Evolutionary conservation across 1,140 invertebrate species (phyloP).

Genomic region (Drosophila subpulchrella): DNA sequence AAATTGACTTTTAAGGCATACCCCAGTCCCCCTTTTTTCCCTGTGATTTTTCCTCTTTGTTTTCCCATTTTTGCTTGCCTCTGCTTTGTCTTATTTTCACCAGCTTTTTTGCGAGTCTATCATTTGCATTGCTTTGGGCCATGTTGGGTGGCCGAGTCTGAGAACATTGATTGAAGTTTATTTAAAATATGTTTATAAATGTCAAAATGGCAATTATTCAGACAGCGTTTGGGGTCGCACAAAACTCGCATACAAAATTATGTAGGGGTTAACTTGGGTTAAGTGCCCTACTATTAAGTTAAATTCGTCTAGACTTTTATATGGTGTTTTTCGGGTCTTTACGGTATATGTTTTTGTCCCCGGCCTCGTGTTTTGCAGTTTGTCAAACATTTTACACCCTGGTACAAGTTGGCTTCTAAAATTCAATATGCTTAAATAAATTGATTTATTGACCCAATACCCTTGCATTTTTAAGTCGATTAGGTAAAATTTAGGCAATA

Average conservation of each 20-base stretch:
- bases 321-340: conserved; percentile 1
- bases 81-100: conserved; percentile 33
- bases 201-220: conserved; percentile 76
- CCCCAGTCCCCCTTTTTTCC: conserved; percentile 4
- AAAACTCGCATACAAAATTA: background rate
- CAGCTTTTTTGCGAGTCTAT: conserved; percentile 49
- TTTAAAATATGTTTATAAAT: conserved; percentile 78
- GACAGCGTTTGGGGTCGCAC: conserved; percentile 35
- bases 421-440: background rate
- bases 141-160: conserved; percentile 44
- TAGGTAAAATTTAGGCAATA: background rate
- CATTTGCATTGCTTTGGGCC: conserved; percentile 53
- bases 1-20: conserved; percentile 79
- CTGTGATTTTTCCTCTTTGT: conserved; percentile 37
- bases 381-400: background rate
- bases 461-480: background rate
- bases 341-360: background rate
- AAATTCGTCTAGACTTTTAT: conserved; percentile 67
- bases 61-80: conserved; percentile 24
- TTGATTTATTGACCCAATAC: background rate
- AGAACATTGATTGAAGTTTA: conserved; percentile 77
- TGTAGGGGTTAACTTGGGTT: conserved; percentile 32
- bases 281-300: conserved; percentile 50
- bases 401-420: background rate
- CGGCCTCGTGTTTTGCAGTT: background rate